phyloP scores from a whole-genome alignment of 2,797 vertebrate species.

The Astyanax mexicanus region DNA sequence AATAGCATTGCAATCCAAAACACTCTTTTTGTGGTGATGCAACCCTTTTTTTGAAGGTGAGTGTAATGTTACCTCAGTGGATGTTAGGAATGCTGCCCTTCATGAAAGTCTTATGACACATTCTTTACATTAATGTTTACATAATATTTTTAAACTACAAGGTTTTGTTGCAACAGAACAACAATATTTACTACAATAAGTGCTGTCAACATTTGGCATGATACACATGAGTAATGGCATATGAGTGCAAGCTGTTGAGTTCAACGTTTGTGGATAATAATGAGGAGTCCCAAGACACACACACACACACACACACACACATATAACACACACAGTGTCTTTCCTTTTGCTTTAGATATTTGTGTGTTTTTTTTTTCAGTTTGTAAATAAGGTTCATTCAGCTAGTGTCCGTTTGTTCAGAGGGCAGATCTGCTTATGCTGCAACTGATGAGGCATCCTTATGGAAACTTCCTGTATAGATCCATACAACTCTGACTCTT shows the following conservation, averaged over 20 bases:
- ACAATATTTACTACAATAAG: neutral
- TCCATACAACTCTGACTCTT: too few species aligned
- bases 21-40: too few species aligned
- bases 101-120: too few species aligned
- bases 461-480: too few species aligned
- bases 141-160: neutral
- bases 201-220: constrained; percentile 46
- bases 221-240: constrained; percentile 29
- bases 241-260: constrained; percentile 17
- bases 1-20: too few species aligned
- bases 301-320: neutral
- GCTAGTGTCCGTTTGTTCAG: neutral
- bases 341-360: constrained; percentile 2
- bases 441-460: constrained; percentile 4
- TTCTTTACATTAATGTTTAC: too few species aligned
- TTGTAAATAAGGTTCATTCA: constrained; percentile 27
- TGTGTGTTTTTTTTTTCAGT: too few species aligned
- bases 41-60: too few species aligned
- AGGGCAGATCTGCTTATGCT: neutral
- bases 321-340: constrained; percentile 6
- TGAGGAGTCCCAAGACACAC: neutral
- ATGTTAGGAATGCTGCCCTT: too few species aligned
- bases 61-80: too few species aligned
- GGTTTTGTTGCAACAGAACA: neutral
- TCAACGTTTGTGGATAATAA: constrained; percentile 11